phyloP scores from a whole-genome alignment of 2,888 invertebrate genomes.

The Lobophora halterata region DNA sequence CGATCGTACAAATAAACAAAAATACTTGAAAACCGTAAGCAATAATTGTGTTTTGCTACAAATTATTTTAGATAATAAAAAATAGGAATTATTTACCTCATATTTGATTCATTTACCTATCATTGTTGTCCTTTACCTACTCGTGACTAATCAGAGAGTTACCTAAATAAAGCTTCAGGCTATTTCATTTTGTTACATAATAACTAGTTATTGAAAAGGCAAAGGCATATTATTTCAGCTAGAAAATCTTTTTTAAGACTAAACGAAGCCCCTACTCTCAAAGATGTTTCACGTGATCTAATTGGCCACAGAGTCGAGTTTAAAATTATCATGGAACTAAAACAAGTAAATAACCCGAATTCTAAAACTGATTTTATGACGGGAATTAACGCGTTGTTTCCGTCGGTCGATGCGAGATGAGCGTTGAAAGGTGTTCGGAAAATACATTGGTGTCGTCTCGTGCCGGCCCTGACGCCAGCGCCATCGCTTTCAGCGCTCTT shows the following conservation, averaged over 20 bases:
- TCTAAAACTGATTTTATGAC: constrained; percentile 81
- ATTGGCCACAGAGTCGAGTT: constrained; percentile 71
- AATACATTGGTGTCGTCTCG: constrained; percentile 63
- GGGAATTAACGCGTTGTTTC: constrained; percentile 81
- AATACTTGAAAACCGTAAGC: too few species aligned
- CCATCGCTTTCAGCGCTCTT: constrained; percentile 48
- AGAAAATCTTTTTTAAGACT: constrained; percentile 11
- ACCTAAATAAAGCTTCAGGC: too few species aligned
- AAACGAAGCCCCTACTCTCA: constrained; percentile 28
- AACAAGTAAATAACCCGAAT: constrained; percentile 80
- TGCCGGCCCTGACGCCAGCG: constrained; percentile 36
- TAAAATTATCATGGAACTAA: constrained; percentile 78
- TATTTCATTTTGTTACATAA: too few species aligned
- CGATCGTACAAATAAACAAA: too few species aligned
- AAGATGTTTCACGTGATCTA: constrained; percentile 69
- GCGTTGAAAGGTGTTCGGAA: constrained; percentile 78
- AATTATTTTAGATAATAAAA: too few species aligned
- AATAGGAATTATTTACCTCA: too few species aligned
- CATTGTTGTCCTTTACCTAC: too few species aligned
- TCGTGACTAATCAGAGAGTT: too few species aligned
- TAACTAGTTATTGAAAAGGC: too few species aligned
- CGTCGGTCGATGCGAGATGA: constrained; percentile 77
- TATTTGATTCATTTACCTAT: too few species aligned
- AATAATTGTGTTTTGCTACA: too few species aligned
- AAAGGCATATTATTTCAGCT: too few species aligned